Percentiles rank a stretch among this genome's conserved stretches.
Conservation (phyloP, 2,888 invertebrate genomes). For the Spisula solida region DNA sequence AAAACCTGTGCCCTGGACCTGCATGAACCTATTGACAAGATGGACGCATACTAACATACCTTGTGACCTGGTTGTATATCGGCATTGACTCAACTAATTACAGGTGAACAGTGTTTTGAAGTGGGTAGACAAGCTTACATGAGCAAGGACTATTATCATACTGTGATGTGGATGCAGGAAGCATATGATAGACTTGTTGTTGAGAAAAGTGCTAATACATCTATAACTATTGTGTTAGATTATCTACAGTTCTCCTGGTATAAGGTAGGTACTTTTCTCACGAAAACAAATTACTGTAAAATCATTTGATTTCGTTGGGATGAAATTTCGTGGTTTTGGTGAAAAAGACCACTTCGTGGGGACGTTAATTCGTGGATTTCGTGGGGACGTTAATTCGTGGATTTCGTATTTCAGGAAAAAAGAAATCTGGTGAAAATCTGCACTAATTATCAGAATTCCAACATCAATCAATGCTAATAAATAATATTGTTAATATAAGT, state of each 20-base stretch:
- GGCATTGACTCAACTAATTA: neutral
- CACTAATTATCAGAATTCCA: too few species aligned
- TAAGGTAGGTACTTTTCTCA: conserved; percentile 57
- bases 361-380: neutral
- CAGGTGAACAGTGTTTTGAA: conserved; percentile 97
- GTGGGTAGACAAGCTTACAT: conserved; percentile 97
- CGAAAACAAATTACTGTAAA: neutral
- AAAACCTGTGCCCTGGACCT: neutral
- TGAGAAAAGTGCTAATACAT: conserved; percentile 76
- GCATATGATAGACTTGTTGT: conserved; percentile 90
- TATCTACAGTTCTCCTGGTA: conserved; percentile 78
- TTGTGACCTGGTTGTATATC: neutral
- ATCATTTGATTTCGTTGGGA: neutral
- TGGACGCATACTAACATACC: neutral
- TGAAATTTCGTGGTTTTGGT: too few species aligned
- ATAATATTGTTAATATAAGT: too few species aligned
- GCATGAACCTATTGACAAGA: too few species aligned
- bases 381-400: too few species aligned
- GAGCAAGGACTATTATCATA: conserved; percentile 96
- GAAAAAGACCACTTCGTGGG: neutral
- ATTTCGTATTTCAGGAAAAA: too few species aligned
- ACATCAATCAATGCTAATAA: too few species aligned
- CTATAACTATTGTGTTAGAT: conserved; percentile 79
- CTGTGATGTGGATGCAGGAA: conserved; percentile 97
- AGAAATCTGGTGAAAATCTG: too few species aligned